A percentile compares a stretch with the other conserved stretches of the same genome.
Conservation (phyloP, 1,140 invertebrate genomes). For the Drosophila subpulchrella region DNA sequence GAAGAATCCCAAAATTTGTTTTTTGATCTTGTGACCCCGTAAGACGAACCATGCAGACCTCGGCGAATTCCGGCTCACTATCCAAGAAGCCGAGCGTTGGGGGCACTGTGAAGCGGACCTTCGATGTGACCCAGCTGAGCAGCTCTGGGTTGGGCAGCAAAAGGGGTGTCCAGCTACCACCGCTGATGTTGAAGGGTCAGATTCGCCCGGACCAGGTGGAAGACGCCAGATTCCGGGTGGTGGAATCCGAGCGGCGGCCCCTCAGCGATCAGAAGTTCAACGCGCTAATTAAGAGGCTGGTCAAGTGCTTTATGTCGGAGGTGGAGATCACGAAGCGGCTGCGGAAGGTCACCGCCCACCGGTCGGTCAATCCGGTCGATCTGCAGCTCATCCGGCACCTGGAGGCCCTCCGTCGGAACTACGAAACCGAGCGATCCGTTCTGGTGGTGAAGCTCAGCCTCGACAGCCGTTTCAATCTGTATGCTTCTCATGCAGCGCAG, state of each 20-base stretch:
- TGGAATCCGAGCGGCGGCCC: conserved; percentile 7
- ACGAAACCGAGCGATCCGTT: conserved; percentile 22
- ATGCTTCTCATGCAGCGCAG: not conserved
- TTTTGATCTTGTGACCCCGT: not conserved
- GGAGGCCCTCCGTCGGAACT: conserved; percentile 17
- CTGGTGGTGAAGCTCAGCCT: conserved; percentile 27
- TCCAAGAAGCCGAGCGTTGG: not conserved
- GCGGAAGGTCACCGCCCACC: conserved; percentile 3
- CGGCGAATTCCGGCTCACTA: no score
- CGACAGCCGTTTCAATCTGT: conserved; percentile 18
- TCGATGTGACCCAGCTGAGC: conserved; percentile 18
- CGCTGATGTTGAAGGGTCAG: conserved; percentile 14
- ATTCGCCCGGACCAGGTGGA: conserved; percentile 20
- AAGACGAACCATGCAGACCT: not conserved
- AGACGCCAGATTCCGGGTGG: conserved; percentile 19
- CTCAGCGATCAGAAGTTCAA: conserved; percentile 34
- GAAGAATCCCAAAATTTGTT: not conserved
- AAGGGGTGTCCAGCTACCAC: conserved; percentile 29
- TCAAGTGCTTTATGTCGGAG: conserved; percentile 45
- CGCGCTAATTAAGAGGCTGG: conserved; percentile 20
- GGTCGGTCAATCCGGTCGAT: not conserved
- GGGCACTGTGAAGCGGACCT: not conserved
- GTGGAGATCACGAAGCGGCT: conserved; percentile 31
- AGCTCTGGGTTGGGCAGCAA: not conserved
- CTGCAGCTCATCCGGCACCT: conserved; percentile 9